Base-by-base conservation (phyloP, 2,113 vertebrate species). In the Vulpes ferrilata region DNA sequence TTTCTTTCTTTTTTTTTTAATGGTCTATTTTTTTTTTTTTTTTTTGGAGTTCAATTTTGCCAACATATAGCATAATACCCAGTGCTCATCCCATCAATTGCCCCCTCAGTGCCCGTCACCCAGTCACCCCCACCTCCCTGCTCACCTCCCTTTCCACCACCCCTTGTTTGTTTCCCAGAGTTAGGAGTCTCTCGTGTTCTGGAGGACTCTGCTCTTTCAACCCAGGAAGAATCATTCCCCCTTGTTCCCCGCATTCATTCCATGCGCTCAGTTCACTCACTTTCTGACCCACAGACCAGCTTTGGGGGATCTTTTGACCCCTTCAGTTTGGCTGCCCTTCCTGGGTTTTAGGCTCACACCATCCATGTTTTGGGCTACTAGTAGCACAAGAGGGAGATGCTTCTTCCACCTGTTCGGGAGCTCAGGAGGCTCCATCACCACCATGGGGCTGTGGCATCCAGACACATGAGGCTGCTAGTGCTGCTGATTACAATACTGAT, bases 151-250 rank as follows among this genome's bases (percentile, higher is more conserved):
- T 43, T 43, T 43, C 43, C 7, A 43, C 43, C 43, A 43, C 43
- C 43, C 43, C 43, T 43, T 43, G 43, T 43, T 43, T 6, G 43
- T 43, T 43, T 43, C 43, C 43, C 43, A 43, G 43, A 43, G 7
- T 43, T 43, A 43, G 43, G 43, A 43, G 43, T 43, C 43, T 6
- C 43, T 43, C 7, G 43, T 43, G 43, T 43, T 43, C 43, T 43
- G 43, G 43, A 43, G 43, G 43, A 43, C 43, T 7, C 43, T 6
- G 7, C 13, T 43, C 12, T 23, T 8, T 23, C 2, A 0, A 1
- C 35, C 20, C 25, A 0, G 3, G 0, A 30, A 16, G 25, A 6
- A 19, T 6, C 4, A 0, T 19, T 25, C n/a, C 20, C 32, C 23
- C 23, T 32, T 7, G 7, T 3, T 7, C 27, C 43, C 43, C 6